These are phyloP conservation scores for Karalla daura DNA, from an alignment of 2,797 vertebrate species.

Conservation along the genomic window DNA sequence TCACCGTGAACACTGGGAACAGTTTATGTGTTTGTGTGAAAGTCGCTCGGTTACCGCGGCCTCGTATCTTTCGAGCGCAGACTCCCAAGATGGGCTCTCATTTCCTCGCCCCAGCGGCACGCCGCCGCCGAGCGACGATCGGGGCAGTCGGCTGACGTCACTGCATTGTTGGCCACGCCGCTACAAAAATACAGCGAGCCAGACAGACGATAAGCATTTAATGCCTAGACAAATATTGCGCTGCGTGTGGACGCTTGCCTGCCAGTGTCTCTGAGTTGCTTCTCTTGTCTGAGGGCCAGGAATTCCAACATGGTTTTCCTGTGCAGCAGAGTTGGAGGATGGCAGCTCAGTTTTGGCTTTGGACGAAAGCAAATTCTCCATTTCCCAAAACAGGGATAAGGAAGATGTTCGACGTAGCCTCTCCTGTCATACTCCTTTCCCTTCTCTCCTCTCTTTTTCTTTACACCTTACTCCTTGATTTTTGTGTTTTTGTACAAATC, in stretches of 20 bases:
- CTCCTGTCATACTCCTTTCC: slow-evolving; percentile 9
- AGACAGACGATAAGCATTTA: slow-evolving; percentile 84
- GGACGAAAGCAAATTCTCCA: slow-evolving; percentile 45
- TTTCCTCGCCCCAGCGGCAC: slow-evolving; percentile 63
- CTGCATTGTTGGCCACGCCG: slow-evolving; percentile 73
- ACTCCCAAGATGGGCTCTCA: slow-evolving; percentile 47
- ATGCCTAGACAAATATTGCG: slow-evolving; percentile 81
- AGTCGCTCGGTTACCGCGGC: background rate
- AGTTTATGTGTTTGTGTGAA: slow-evolving; percentile 38
- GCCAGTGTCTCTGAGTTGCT: slow-evolving; percentile 72
- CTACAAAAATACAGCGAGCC: slow-evolving; percentile 76
- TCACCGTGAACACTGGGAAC: background rate
- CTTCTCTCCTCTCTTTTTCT: background rate
- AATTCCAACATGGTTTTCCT: slow-evolving; percentile 76
- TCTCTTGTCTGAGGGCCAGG: slow-evolving; percentile 74
- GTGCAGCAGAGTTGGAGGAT: slow-evolving; percentile 61
- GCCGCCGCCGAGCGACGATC: slow-evolving; percentile 61
- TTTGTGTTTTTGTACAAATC: too few species aligned
- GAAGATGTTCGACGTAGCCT: slow-evolving; percentile 11
- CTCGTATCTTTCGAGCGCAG: slow-evolving; percentile 20
- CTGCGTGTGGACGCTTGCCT: slow-evolving; percentile 75
- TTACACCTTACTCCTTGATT: background rate
- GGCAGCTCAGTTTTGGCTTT: slow-evolving; percentile 57
- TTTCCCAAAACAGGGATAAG: slow-evolving; percentile 58
- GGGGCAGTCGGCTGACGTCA: slow-evolving; percentile 75